phyloP scores from a whole-genome alignment of 2,797 vertebrate genomes.

The Tadarida brasiliensis region DNA sequence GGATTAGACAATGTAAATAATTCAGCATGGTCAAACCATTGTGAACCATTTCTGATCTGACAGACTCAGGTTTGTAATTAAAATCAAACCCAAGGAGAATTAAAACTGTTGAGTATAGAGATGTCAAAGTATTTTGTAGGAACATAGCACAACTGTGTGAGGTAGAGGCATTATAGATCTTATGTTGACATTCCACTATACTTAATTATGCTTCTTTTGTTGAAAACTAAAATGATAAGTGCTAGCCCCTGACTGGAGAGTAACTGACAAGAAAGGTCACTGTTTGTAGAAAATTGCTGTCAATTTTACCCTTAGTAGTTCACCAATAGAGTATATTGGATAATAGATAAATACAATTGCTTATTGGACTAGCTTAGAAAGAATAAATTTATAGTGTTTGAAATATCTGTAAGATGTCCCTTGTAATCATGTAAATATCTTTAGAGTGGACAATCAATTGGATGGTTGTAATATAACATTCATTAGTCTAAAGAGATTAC shows the following conservation, averaged over 20 bases:
- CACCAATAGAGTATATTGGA: neutral
- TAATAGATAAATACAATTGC: conserved; percentile 26
- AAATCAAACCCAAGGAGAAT: conserved; percentile 62
- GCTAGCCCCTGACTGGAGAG: neutral
- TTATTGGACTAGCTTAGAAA: neutral
- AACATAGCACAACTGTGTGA: neutral
- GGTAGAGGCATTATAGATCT: neutral
- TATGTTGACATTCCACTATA: neutral
- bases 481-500: neutral
- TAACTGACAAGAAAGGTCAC: neutral
- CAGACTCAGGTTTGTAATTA: conserved; percentile 53
- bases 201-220: neutral
- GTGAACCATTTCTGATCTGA: conserved; percentile 31
- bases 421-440: conserved; percentile 1
- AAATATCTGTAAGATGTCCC: neutral
- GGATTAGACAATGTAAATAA: conserved; percentile 38
- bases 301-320: neutral
- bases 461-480: neutral
- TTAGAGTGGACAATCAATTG: neutral
- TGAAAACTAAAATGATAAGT: conserved; percentile 47
- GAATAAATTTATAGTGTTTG: neutral
- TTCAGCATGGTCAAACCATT: conserved; percentile 32
- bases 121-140: neutral
- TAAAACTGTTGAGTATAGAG: neutral
- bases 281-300: neutral